These are phyloP conservation scores for Hemicentrotus pulcherrimus DNA, from an alignment of 35 echinoderm and acorn worm species.

Conservation along the genomic window DNA sequence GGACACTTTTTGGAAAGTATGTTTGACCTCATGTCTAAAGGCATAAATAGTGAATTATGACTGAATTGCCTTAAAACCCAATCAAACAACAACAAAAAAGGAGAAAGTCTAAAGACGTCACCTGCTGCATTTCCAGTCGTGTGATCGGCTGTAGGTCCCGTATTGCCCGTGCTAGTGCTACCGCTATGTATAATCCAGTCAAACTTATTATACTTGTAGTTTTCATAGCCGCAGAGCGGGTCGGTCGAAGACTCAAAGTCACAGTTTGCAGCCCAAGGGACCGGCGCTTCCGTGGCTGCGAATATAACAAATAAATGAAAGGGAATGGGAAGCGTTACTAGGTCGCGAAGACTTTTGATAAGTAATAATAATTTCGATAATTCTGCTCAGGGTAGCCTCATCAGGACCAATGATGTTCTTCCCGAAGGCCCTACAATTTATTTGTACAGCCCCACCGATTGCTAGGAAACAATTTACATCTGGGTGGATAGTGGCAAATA, in stretches of 20 bases:
- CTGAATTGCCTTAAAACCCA: no score
- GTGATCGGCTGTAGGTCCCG: slow-evolving; percentile 35
- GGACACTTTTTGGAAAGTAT: no score
- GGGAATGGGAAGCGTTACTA: not conserved
- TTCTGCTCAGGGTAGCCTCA: no score
- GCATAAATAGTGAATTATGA: no score
- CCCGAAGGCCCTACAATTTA: no score
- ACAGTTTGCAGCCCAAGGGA: slow-evolving; percentile 28
- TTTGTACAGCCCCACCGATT: no score
- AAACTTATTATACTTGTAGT: not conserved
- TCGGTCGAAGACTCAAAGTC: slow-evolving; percentile 10
- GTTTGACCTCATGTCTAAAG: no score
- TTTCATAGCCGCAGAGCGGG: not conserved
- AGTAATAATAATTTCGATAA: no score
- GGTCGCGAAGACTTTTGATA: no score
- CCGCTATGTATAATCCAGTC: slow-evolving; percentile 37
- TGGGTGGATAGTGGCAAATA: no score
- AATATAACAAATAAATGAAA: not conserved
- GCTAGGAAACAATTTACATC: no score
- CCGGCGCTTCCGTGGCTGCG: not conserved
- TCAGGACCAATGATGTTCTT: no score
- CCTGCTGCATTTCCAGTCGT: slow-evolving; percentile 46
- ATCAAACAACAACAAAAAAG: not conserved
- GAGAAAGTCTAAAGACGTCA: not conserved
- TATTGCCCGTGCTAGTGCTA: slow-evolving; percentile 26